Evolutionary conservation across 2,797 vertebrate genomes (phyloP).

Genomic region (Valencia hispanica): DNA sequence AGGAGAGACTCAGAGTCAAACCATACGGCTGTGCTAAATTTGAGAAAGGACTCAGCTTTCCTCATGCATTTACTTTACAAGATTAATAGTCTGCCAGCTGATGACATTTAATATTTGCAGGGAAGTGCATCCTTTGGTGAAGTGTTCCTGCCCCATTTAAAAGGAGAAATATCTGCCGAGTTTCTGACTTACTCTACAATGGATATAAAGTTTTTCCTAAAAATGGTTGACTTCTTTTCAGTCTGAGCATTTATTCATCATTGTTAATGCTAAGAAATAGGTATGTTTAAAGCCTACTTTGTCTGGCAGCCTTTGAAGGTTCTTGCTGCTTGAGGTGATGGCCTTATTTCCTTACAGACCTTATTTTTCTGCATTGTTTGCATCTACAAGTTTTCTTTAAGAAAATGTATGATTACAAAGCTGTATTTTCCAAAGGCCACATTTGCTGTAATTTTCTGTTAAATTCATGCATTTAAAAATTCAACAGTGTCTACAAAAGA

Average conservation of each 20-base stretch:
- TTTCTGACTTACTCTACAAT: background rate
- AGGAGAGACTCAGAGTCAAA: slow-evolving; percentile 36
- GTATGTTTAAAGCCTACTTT: background rate
- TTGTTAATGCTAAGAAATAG: background rate
- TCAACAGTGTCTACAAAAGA: background rate
- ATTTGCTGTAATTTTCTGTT: background rate
- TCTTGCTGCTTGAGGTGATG: background rate
- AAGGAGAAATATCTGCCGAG: background rate
- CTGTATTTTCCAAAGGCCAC: background rate
- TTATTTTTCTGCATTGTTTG: background rate
- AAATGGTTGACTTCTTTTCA: background rate
- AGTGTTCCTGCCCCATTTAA: background rate
- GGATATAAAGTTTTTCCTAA: background rate
- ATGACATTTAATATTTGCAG: slow-evolving; percentile 5
- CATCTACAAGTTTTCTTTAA: background rate
- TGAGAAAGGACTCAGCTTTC: slow-evolving; percentile 28
- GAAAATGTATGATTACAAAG: background rate
- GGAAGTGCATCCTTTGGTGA: background rate
- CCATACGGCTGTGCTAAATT: slow-evolving; percentile 15
- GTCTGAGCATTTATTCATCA: no score
- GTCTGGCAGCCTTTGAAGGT: background rate
- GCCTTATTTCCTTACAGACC: background rate
- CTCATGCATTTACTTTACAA: slow-evolving; percentile 23
- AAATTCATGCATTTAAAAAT: background rate
- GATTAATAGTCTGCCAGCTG: slow-evolving; percentile 13